Percentiles rank a stretch among this genome's conserved stretches.
phyloP scores from a whole-genome alignment of 2,888 invertebrate species.

The Ephialtes manifestator region DNA sequence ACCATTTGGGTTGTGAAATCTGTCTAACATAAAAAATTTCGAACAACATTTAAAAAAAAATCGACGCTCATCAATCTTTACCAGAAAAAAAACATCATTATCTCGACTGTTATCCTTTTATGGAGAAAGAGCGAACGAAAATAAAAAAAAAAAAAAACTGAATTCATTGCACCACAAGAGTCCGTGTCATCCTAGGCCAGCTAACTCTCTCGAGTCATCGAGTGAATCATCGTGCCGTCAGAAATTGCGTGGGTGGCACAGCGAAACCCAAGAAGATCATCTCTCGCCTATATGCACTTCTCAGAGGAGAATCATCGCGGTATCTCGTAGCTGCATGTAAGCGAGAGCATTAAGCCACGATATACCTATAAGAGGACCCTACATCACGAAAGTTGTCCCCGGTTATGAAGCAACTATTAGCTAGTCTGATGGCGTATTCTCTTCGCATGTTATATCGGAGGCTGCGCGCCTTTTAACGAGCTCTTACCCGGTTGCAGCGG shows the following conservation, averaged over 20 bases:
- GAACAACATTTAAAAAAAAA: not conserved
- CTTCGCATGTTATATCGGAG: constrained; percentile 74
- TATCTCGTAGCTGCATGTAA: constrained; percentile 39
- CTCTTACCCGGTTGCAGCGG: constrained; percentile 56
- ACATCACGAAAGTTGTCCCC: constrained; percentile 77
- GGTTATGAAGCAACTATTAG: constrained; percentile 82
- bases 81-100: too few species aligned
- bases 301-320: constrained; percentile 47
- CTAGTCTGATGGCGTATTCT: constrained; percentile 80
- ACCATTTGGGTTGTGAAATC: too few species aligned
- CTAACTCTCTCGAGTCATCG: constrained; percentile 61
- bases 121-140: not conserved
- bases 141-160: constrained; percentile 14
- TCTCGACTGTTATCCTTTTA: not conserved
- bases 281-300: constrained; percentile 30
- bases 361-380: constrained; percentile 63
- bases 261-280: constrained; percentile 52
- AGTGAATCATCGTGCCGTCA: constrained; percentile 70
- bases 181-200: constrained; percentile 37
- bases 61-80: too few species aligned
- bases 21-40: too few species aligned
- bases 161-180: constrained; percentile 35
- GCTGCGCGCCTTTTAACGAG: constrained; percentile 81
- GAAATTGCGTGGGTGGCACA: constrained; percentile 64
- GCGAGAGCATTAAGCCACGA: constrained; percentile 26